Conservation (phyloP, 2,113 vertebrate genomes). For the Ondatra zibethicus region DNA sequence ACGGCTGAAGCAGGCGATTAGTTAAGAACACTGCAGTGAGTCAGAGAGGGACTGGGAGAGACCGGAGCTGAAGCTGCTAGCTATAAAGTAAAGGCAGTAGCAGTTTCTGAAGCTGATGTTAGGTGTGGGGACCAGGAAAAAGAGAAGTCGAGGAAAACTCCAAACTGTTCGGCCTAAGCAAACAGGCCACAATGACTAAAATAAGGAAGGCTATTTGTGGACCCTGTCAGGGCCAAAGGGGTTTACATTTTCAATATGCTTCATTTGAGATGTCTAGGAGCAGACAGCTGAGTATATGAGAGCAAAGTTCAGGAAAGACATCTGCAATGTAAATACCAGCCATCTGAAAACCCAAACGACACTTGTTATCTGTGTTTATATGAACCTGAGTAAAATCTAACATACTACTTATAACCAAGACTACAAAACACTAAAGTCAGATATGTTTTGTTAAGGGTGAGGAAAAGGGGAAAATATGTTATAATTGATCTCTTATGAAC, state of each 20-base stretch:
- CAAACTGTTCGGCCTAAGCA: not conserved
- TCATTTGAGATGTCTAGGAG: not conserved
- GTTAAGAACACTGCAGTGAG: not conserved
- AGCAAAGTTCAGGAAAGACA: slow-evolving; percentile 37
- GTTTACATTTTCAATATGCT: not conserved
- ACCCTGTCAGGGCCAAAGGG: not conserved
- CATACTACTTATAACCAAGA: slow-evolving; percentile 23
- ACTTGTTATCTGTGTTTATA: not conserved
- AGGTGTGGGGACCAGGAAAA: not conserved
- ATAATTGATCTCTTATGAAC: not conserved
- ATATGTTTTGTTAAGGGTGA: not conserved
- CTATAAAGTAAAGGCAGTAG: not conserved
- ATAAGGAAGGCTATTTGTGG: not conserved
- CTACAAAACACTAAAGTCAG: slow-evolving; percentile 24
- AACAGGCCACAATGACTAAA: not conserved
- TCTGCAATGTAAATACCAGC: not conserved
- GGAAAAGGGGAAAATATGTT: not conserved
- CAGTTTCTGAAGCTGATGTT: not conserved
- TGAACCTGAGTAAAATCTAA: slow-evolving; percentile 39
- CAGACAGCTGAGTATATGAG: not conserved
- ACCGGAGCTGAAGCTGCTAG: not conserved
- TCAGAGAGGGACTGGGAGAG: not conserved
- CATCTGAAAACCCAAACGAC: not conserved
- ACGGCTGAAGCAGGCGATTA: not conserved
- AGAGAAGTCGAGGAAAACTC: not conserved